Percentiles rank a stretch among this genome's conserved stretches.
Evolutionary conservation across 2,113 vertebrate genomes (phyloP).

Genomic region (Pithys albifrons): DNA sequence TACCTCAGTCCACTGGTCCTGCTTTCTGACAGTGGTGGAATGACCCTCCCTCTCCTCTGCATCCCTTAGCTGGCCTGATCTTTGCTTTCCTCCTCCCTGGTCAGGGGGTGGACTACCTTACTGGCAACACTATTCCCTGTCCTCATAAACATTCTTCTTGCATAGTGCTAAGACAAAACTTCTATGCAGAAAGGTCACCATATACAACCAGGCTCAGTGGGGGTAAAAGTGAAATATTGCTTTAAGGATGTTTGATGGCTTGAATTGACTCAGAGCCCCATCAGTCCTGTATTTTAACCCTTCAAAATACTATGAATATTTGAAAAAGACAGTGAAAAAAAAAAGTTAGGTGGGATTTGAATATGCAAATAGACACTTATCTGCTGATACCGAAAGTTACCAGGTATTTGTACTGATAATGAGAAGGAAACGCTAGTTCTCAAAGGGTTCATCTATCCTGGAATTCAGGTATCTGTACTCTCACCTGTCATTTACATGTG

Average conservation of each 20-base stretch:
- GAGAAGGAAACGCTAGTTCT: background rate
- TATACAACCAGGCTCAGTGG: background rate
- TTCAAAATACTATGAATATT: background rate
- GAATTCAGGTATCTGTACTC: background rate
- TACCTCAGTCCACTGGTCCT: background rate
- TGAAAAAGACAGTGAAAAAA: background rate
- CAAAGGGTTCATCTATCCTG: background rate
- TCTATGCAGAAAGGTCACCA: background rate
- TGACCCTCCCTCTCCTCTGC: background rate
- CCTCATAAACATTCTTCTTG: background rate
- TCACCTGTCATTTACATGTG: background rate
- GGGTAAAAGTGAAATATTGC: background rate
- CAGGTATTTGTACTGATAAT: background rate
- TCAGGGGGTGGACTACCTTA: fast-evolving
- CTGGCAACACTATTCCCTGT: background rate
- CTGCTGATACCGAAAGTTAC: background rate
- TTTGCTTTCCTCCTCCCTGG: background rate
- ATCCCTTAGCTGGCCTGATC: background rate
- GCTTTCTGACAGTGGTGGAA: background rate
- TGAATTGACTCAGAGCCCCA: background rate
- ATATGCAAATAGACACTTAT: background rate
- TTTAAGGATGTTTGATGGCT: background rate
- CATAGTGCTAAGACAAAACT: background rate
- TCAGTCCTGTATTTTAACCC: background rate
- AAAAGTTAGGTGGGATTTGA: background rate